These are phyloP conservation scores for Diplodus sargus DNA, from an alignment of 2,797 vertebrate species.

Conservation along the genomic window DNA sequence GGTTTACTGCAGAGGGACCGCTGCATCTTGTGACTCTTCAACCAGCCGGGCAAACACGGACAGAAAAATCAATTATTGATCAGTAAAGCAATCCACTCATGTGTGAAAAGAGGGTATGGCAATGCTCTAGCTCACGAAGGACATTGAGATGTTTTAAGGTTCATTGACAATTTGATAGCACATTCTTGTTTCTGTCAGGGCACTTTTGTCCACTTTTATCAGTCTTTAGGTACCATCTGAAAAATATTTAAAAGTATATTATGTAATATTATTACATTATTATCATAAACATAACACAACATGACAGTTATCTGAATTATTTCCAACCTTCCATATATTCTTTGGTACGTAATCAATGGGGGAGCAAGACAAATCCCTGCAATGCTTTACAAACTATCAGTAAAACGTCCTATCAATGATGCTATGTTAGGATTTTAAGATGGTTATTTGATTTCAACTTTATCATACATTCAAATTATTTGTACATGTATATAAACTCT, in stretches of 20 bases:
- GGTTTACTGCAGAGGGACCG: slow-evolving; percentile 64
- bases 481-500: not conserved
- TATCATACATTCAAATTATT: not conserved
- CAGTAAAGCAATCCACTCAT: slow-evolving; percentile 64
- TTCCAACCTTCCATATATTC: not conserved
- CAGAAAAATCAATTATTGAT: slow-evolving; percentile 81
- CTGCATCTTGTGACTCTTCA: slow-evolving; percentile 67
- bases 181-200: slow-evolving; percentile 19
- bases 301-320: not conserved
- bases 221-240: slow-evolving; percentile 17
- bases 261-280: no score
- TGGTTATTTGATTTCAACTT: slow-evolving; percentile 2
- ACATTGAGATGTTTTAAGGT: slow-evolving; percentile 52
- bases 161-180: slow-evolving; percentile 48
- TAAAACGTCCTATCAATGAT: slow-evolving; percentile 9
- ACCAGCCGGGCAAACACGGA: slow-evolving; percentile 67
- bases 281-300: not conserved
- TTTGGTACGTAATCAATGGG: slow-evolving; percentile 4
- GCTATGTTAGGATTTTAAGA: not conserved
- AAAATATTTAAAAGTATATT: not conserved
- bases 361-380: not conserved
- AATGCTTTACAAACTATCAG: not conserved
- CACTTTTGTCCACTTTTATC: slow-evolving; percentile 3
- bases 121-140: slow-evolving; percentile 34
- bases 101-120: slow-evolving; percentile 67